Base-by-base conservation (phyloP, 2,888 invertebrate genomes). In the Saturnia japonica region DNA sequence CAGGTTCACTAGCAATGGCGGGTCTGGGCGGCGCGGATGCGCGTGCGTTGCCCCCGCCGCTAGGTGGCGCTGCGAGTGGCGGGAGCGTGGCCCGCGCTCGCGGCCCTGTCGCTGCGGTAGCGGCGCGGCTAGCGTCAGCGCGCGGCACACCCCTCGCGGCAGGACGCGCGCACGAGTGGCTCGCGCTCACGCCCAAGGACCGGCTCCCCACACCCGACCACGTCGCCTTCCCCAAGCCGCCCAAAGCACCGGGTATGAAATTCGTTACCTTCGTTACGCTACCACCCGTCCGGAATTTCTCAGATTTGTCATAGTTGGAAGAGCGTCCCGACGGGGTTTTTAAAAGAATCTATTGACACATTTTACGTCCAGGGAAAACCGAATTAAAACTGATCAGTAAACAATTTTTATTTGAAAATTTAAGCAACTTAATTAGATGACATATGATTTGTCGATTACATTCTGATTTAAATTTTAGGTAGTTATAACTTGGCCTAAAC, bases 211-310 rank as follows among this genome's bases (percentile, higher is more conserved):
- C 95, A 91, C 97, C 97, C 54, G 96, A 96, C 78, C 96, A 96
- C 85, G 96, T 97, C 78, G 97, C 97, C 82, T 98, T 97, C 93
- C 98, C 98, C 70, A 97, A 97, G 90, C 98, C 98, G 76, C 98
- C 98, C 68, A 98, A 97, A 91, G 98, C 97, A 73, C 96, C 97
- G 74, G 97, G 96, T 96, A 81, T 73, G 76, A 73, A 40, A 47
- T 28, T 67, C n/a, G 7, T 67, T 16, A 1, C 19, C 6, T 16
- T 47, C 16, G 12, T 9, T 45, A 11, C 14, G 9, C 9, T 7
- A 4, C 9, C 7, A 7, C 7, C 42, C 42, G 42, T 42, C 9
- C 42, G 42, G 4, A 7, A 42, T 9, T 7, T 42, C 9, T 42
- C 42, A 42, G 9, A 42, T 7, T 42, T 9, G 9, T 4, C 42